phyloP scores from a whole-genome alignment of 1,140 invertebrate species.

The Macrosteles quadrilineatus region DNA sequence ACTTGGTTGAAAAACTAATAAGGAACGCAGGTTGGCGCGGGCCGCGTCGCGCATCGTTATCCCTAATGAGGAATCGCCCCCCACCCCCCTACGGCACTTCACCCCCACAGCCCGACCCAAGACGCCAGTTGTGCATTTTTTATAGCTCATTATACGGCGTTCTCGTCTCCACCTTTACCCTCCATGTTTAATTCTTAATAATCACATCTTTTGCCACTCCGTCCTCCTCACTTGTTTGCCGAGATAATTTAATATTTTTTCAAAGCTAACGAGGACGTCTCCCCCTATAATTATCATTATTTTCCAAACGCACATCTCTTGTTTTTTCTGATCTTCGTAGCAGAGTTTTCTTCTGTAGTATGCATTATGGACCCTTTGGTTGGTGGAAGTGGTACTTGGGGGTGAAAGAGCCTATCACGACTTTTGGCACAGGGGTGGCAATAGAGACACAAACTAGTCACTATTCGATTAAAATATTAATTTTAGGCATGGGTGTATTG shows the following conservation, averaged over 20 bases:
- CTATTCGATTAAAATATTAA: too few species aligned
- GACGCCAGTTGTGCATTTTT: constrained; percentile 30
- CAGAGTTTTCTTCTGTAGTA: too few species aligned
- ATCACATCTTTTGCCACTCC: constrained; percentile 28
- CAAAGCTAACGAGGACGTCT: constrained; percentile 11
- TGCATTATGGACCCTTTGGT: too few species aligned
- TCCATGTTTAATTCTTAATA: constrained; percentile 31
- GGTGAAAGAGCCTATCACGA: too few species aligned
- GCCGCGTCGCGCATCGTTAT: not conserved
- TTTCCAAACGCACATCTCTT: constrained; percentile 22
- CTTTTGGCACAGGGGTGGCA: too few species aligned
- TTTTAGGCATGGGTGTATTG: too few species aligned
- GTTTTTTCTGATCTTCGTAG: not conserved
- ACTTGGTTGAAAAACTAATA: constrained; percentile 7
- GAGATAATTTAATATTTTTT: constrained; percentile 31
- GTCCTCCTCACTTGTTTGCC: constrained; percentile 23
- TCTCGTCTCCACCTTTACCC: not conserved
- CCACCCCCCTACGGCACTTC: not conserved
- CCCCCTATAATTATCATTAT: constrained; percentile 29
- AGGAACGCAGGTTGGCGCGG: constrained; percentile 11
- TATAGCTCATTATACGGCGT: constrained; percentile 26
- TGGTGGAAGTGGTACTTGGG: too few species aligned
- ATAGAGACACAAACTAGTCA: too few species aligned
- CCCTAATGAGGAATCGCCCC: constrained; percentile 22
- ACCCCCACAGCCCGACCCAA: not conserved